Conservation (phyloP, 2,113 vertebrate genomes). For the Climacteris rufus region DNA sequence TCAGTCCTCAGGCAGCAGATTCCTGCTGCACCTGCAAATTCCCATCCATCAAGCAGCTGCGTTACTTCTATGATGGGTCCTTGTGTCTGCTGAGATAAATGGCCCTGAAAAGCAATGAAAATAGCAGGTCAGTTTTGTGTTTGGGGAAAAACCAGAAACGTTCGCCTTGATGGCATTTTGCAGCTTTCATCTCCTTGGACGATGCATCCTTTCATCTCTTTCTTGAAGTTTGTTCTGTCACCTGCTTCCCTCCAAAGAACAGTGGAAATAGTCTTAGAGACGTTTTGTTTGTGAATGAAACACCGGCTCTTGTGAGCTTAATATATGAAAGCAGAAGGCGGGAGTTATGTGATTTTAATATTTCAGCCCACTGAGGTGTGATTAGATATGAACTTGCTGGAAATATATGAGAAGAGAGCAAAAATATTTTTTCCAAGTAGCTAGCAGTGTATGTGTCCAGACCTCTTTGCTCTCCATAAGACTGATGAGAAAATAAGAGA, state of each 20-base stretch:
- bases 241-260: neutral
- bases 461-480: neutral
- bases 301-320: neutral
- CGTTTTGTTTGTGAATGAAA: neutral
- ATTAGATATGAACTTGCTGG: neutral
- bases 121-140: slow-evolving; percentile 25
- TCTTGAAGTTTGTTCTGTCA: slow-evolving; percentile 29
- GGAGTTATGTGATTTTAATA: neutral
- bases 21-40: slow-evolving; percentile 33
- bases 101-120: slow-evolving; percentile 55
- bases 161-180: neutral
- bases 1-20: slow-evolving; percentile 16
- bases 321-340: neutral
- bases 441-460: neutral
- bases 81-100: slow-evolving; percentile 48
- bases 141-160: neutral
- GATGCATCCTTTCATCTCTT: slow-evolving; percentile 17
- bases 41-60: neutral
- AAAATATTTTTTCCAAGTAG: neutral
- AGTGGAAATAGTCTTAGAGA: neutral
- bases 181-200: slow-evolving; percentile 28
- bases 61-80: slow-evolving; percentile 19
- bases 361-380: neutral
- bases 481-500: neutral
- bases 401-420: neutral